phyloP scores from a whole-genome alignment of 2,888 invertebrate genomes.

The Saturnia japonica region DNA sequence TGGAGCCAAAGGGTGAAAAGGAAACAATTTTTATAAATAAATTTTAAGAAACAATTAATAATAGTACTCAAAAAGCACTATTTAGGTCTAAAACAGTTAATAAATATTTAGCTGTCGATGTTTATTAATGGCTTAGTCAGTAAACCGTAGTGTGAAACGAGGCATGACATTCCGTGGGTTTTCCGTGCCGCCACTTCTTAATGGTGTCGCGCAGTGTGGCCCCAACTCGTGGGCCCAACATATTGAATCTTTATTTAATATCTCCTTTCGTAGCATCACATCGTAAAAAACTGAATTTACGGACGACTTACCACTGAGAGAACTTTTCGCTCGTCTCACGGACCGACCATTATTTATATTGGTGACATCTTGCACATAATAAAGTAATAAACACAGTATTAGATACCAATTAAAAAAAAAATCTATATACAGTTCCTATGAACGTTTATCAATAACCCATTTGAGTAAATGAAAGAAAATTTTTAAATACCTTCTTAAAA shows the following conservation, averaged over 20 bases:
- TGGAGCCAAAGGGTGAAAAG: too few species aligned
- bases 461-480: neutral
- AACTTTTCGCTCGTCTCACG: slow-evolving; percentile 25
- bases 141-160: slow-evolving; percentile 39
- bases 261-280: slow-evolving; percentile 55
- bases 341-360: slow-evolving; percentile 16
- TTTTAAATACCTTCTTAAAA: too few species aligned
- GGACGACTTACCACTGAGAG: slow-evolving; percentile 40
- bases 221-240: slow-evolving; percentile 56
- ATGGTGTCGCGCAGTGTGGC: slow-evolving; percentile 62
- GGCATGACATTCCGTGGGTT: slow-evolving; percentile 69
- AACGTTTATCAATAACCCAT: neutral
- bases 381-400: neutral
- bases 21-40: too few species aligned
- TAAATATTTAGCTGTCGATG: neutral
- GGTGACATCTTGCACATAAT: slow-evolving; percentile 3
- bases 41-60: neutral
- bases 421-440: neutral
- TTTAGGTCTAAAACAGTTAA: neutral
- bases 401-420: neutral
- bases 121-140: slow-evolving; percentile 27
- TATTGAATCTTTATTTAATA: slow-evolving; percentile 77
- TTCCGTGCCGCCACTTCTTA: slow-evolving; percentile 75
- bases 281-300: slow-evolving; percentile 57
- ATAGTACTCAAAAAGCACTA: neutral